Percentiles rank a stretch among this genome's conserved stretches.
Conservation (phyloP, 1,140 invertebrate species). For the Adelges cooleyi region DNA sequence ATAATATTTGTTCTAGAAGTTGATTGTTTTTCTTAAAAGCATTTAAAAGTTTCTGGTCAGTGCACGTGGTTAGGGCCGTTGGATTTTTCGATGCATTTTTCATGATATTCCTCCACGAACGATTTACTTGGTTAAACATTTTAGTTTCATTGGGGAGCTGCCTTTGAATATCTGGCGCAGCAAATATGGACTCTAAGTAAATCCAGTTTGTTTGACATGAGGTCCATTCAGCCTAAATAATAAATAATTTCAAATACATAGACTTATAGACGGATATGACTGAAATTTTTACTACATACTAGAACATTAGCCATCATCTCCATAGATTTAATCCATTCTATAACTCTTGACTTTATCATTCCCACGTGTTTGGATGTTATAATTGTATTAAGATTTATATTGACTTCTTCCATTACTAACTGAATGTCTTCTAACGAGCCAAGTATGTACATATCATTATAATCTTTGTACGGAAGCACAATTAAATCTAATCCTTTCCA, state of each 20-base stretch:
- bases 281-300: too few species aligned
- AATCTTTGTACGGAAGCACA: constrained; percentile 62
- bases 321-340: constrained; percentile 55
- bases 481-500: constrained; percentile 70
- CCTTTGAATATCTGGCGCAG: constrained; percentile 92
- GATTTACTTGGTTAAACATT: constrained; percentile 81
- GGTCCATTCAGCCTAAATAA: constrained; percentile 58
- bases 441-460: constrained; percentile 68
- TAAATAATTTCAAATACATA: neutral
- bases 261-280: too few species aligned
- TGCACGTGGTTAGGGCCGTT: constrained; percentile 69
- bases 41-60: constrained; percentile 87
- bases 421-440: constrained; percentile 75
- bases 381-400: constrained; percentile 74
- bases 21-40: constrained; percentile 78
- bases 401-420: constrained; percentile 66
- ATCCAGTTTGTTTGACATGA: constrained; percentile 94
- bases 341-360: constrained; percentile 67
- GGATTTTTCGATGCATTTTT: constrained; percentile 67
- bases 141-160: constrained; percentile 80
- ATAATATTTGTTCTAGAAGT: constrained; percentile 76
- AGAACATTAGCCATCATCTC: constrained; percentile 15
- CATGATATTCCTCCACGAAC: constrained; percentile 91
- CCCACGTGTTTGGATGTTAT: constrained; percentile 51
- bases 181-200: constrained; percentile 95